Evolutionary conservation across 2,888 invertebrate species (phyloP), one percentile per base, ranked within the genome.

Genomic region (Ethmia dodecea): DNA sequence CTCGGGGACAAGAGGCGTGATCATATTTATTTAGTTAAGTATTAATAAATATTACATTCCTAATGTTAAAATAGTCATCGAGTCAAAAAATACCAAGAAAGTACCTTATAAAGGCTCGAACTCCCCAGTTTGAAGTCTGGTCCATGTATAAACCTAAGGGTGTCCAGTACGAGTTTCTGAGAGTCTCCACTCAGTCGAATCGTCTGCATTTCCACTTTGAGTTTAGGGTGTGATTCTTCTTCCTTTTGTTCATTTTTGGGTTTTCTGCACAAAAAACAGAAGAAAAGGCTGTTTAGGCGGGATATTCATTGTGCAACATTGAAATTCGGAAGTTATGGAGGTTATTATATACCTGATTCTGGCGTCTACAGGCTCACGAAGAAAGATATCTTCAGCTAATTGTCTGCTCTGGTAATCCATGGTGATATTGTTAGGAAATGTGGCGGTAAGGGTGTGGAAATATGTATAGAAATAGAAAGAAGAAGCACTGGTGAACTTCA

Each of bases 181-280:
- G 92, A 90, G 50, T 91, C 90, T 15, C 92, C 88, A 31, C 87
- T 89, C 13, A 94, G 72, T 4, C 90, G 87, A 28, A 94, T 72
- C 4, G 91, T 91, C 57, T 94, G 93, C 75, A 94, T 80, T 75
- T 94, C 93, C 42, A 93, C 92, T 68, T 92, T 93, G 1, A 92
- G 87, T 4, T 83, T 70, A 16, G 84, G 86, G 42, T 83, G 79
- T 20, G 70, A 80, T 3, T 88, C 80, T 3, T 88, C 80, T 42
- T 86, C 78, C 33, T 83, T 71, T 1, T 79, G 76, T 26, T 79
- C 81, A 35, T 79, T 70, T 53, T 81, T 86, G 31, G 58, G 60
- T 55, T 80, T 83, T 43, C 83, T 86, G 43, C 5, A 52, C 45
- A 46, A 31, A 35, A 45, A 36, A 38, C 28, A 29, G 5, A 10